A percentile compares a stretch with the other conserved stretches of the same genome.
Conservation (phyloP, 2,888 invertebrate genomes). For the Allygus modestus region DNA sequence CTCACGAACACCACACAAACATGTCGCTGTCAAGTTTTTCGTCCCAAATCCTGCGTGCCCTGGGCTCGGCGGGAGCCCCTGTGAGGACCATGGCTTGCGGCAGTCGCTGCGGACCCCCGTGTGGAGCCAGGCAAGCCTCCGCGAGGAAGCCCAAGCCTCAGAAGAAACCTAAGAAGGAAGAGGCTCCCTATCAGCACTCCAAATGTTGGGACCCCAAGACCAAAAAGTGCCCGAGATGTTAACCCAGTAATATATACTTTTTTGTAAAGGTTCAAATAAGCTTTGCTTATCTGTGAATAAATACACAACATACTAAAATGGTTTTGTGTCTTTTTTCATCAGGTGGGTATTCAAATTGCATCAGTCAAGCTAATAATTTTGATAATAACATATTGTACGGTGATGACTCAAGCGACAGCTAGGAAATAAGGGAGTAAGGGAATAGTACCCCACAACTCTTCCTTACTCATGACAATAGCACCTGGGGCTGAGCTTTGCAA, state of each 20-base stretch:
- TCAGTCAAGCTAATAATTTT: too few relatives aligned
- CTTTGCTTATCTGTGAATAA: too few relatives aligned
- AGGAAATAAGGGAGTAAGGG: too few relatives aligned
- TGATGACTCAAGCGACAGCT: too few relatives aligned
- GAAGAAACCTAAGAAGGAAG: not conserved
- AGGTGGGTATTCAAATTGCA: too few relatives aligned
- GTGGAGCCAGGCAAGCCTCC: not conserved
- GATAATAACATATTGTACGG: too few relatives aligned
- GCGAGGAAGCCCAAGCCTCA: not conserved
- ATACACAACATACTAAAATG: too few relatives aligned
- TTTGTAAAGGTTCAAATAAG: too few relatives aligned
- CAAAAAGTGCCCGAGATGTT: conserved; percentile 17
- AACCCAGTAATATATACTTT: not conserved
- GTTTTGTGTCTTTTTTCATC: too few relatives aligned
- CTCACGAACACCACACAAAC: not conserved
- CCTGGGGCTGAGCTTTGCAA: too few relatives aligned
- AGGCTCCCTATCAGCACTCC: not conserved
- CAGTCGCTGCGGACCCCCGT: conserved; percentile 4
- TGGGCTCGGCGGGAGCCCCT: not conserved
- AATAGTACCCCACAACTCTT: too few relatives aligned
- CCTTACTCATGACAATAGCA: too few relatives aligned
- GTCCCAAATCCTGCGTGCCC: not conserved
- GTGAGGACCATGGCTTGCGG: conserved; percentile 7
- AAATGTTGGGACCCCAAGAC: not conserved
- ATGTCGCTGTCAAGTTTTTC: not conserved